Evolutionary conservation across 1,140 invertebrate species (phyloP), one percentile per base, ranked within the genome.

Genomic region (Lycorma delicatula): DNA sequence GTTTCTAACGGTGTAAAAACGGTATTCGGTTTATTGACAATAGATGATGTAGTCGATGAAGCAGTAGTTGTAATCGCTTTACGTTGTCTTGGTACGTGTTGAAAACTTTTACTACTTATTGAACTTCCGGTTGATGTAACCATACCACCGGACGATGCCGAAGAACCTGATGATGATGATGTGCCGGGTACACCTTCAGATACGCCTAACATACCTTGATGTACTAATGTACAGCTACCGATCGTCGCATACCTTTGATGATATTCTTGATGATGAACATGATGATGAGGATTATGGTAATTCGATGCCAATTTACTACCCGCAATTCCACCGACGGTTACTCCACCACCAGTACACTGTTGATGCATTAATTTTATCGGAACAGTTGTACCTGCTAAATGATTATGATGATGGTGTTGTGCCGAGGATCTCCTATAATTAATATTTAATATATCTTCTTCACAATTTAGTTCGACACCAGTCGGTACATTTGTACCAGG

Each of bases 311-410:
- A 20, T 25, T 20, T 6, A 22, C 3, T 1, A 16, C 29, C 18
- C 29, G 51, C 18, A n/a, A n/a, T n/a, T n/a, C n/a, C n/a, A n/a
- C n/a, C n/a, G n/a, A n/a, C n/a, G n/a, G n/a, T n/a, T n/a, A n/a
- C n/a, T n/a, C n/a, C n/a, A n/a, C n/a, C n/a, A n/a, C n/a, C n/a
- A n/a, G n/a, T n/a, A n/a, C n/a, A n/a, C n/a, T 34, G n/a, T 12
- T 75, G 72, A 34, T 75, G 74, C 56, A 75, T 75, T n/a, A 75
- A 54, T 1, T 72, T 74, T 26, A 75, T 75, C 3, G 73, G 74
- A 4, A 75, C 74, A 1, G 74, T 75, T 26, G 75, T 74, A 0
- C 73, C 73, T 1, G 73, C 73, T 3, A 74, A 44, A 55, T 62
- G 73, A 28, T 23, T 25, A 20, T 11, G 48, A 20, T 16, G 13